Evolutionary conservation across 1,140 invertebrate species (phyloP), one percentile per base, ranked within the genome.

Genomic region (Probaryconus sp.): DNA sequence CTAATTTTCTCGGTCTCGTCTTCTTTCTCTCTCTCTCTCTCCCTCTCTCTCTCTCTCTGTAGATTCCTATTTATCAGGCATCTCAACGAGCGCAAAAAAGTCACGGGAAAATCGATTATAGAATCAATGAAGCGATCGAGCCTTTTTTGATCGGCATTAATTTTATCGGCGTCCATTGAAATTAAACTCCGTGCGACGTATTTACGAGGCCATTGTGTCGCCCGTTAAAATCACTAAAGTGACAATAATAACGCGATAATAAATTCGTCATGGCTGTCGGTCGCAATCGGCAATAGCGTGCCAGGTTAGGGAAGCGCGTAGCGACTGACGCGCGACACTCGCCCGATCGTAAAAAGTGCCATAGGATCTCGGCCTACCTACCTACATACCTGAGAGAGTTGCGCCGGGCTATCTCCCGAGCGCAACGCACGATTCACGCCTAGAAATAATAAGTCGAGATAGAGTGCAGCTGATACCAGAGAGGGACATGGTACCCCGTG

Each of bases 391-490:
- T 50, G 35, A 20, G n/a, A n/a, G n/a, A n/a, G n/a, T n/a, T n/a
- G 5, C 35, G 14, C 0, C 30, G 42, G n/a, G 60, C 64, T 70
- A 72, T 79, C 53, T 76, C 53, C 69, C 14, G 40, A 45, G 63
- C 50, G 73, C 73, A 69, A 71, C 73, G 63, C n/a, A n/a, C 70
- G 50, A 45, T 79, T 50, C 67, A 60, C 74, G 56, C 65, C 61
- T 76, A 78, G 67, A 78, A 82, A 83, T 86, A 85, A 84, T 85
- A 85, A 85, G 84, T 81, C 77, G 75, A 82, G 81, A 82, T 84
- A 79, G 76, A 81, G 78, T 45, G 78, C 70, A 9, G 26, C 13
- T 77, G 79, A 82, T 80, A 82, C 30, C 30, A 51, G n/a, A 31
- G n/a, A 38, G 20, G 43, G 30, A 67, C 30, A 72, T 35, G 48